These are phyloP conservation scores for Brachyhypopomus occidentalis DNA, from an alignment of 2,113 vertebrate species.

Conservation along the genomic window DNA sequence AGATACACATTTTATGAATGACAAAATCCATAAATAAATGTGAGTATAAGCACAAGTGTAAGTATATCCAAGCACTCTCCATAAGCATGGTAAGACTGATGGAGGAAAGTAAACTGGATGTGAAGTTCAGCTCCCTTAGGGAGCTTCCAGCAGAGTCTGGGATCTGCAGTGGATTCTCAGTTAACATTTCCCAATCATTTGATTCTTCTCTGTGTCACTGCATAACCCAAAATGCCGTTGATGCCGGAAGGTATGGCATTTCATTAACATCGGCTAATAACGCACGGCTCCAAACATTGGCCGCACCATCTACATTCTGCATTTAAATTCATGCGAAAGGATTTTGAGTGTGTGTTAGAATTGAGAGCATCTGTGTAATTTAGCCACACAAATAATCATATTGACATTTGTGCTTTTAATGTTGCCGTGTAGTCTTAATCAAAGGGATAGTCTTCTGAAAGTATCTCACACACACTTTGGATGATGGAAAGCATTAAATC, in stretches of 20 bases:
- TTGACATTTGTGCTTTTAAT: background rate
- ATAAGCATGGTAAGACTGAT: slow-evolving; percentile 49
- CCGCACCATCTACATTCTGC: background rate
- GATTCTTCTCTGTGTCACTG: slow-evolving; percentile 61
- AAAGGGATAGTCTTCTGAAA: background rate
- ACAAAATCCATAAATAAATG: background rate
- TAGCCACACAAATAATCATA: background rate
- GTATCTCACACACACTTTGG: background rate
- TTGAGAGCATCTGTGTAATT: background rate
- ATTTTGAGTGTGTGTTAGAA: background rate
- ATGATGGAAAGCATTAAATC: background rate
- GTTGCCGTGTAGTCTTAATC: background rate
- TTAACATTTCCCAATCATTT: slow-evolving; percentile 73
- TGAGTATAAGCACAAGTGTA: background rate
- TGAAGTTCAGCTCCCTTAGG: slow-evolving; percentile 68
- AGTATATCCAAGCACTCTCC: slow-evolving; percentile 49
- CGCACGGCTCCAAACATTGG: slow-evolving; percentile 34
- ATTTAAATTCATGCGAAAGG: background rate
- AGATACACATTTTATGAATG: no score
- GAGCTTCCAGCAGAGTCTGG: slow-evolving; percentile 66
- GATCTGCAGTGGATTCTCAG: slow-evolving; percentile 69
- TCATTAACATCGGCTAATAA: slow-evolving; percentile 66
- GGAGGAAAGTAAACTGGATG: slow-evolving; percentile 54
- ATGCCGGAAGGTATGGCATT: slow-evolving; percentile 60
- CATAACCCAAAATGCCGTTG: slow-evolving; percentile 50